A percentile compares a stretch with the other conserved stretches of the same genome.
Conservation (phyloP, 2,113 vertebrate species). For the Macrotus californicus region DNA sequence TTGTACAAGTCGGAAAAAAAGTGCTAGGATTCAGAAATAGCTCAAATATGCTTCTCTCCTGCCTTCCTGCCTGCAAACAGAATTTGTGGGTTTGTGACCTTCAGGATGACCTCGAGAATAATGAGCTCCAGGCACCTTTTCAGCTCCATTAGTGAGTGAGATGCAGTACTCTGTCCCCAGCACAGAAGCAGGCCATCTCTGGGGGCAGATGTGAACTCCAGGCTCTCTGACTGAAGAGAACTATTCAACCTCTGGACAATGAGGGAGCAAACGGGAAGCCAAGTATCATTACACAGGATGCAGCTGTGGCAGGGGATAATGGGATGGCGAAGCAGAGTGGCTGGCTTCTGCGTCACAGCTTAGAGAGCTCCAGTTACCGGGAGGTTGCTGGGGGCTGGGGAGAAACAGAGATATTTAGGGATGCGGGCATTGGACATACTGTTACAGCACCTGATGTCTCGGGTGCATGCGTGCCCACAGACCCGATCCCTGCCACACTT, state of each 20-base stretch:
- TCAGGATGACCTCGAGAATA: conserved; percentile 39
- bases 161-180: neutral
- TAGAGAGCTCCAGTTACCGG: neutral
- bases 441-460: neutral
- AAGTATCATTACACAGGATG: neutral
- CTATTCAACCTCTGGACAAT: neutral
- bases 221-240: neutral
- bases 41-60: neutral
- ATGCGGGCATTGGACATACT: neutral
- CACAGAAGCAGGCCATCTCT: neutral
- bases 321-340: neutral
- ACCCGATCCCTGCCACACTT: neutral
- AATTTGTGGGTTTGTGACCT: conserved; percentile 34
- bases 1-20: neutral
- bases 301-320: neutral
- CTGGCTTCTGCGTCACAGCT: neutral
- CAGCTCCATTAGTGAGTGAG: conserved; percentile 10
- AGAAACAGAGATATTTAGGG: neutral
- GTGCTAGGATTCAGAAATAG: neutral
- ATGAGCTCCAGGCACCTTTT: conserved; percentile 56
- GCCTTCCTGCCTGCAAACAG: neutral
- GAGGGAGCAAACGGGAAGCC: neutral
- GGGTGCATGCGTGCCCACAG: neutral
- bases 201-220: fast-evolving
- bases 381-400: fast-evolving